These are phyloP conservation scores for Clanis bilineata DNA, from an alignment of 2,888 invertebrate species.

Conservation along the genomic window DNA sequence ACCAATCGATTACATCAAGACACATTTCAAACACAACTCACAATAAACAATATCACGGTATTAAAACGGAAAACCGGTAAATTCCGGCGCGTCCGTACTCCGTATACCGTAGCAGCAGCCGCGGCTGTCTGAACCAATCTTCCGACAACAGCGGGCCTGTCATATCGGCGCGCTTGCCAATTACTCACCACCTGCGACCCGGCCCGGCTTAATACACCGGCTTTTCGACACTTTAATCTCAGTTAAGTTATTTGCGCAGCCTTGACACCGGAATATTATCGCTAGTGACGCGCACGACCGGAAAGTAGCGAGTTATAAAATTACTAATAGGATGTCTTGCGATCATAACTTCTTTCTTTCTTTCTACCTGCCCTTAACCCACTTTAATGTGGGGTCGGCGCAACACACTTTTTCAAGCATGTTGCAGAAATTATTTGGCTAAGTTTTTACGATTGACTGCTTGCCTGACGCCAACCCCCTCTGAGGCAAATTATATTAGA, in stretches of 20 bases:
- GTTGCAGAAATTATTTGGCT: too few relatives aligned
- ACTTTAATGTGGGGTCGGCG: too few relatives aligned
- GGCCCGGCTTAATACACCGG: conserved; percentile 23
- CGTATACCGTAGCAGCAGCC: conserved; percentile 11
- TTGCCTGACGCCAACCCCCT: too few relatives aligned
- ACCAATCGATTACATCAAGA: background rate
- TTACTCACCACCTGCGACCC: conserved; percentile 56
- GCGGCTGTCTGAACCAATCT: conserved; percentile 41
- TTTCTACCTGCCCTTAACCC: too few relatives aligned
- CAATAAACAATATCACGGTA: background rate
- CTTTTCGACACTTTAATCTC: conserved; percentile 56
- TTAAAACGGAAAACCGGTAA: background rate
- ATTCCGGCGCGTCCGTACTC: background rate
- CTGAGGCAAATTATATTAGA: too few relatives aligned
- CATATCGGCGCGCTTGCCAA: conserved; percentile 53
- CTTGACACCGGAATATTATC: conserved; percentile 14
- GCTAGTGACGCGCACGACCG: background rate
- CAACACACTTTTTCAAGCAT: too few relatives aligned
- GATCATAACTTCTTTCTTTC: too few relatives aligned
- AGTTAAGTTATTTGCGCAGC: conserved; percentile 47
- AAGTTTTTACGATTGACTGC: too few relatives aligned
- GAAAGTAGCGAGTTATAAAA: background rate
- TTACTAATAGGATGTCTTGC: too few relatives aligned
- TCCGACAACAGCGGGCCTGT: conserved; percentile 40
- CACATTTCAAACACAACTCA: background rate